Conservation (phyloP, 1,140 invertebrate species). For the Neotoxoptera formosana region DNA sequence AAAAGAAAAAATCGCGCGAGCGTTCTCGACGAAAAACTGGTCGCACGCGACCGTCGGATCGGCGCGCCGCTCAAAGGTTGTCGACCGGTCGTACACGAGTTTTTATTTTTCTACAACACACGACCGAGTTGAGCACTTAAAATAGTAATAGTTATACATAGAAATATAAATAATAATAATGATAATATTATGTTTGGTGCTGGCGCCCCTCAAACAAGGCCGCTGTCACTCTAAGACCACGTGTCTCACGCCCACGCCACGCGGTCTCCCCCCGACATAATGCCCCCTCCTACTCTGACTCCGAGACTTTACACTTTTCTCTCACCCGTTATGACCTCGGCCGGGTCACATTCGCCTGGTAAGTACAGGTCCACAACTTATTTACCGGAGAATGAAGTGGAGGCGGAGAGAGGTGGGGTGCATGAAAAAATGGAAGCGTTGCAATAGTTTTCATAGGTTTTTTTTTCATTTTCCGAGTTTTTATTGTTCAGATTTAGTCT, state of each 20-base stretch:
- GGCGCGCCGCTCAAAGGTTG: constrained; percentile 5
- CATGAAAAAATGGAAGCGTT: background rate
- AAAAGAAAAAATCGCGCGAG: background rate
- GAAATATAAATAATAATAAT: background rate
- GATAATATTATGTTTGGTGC: background rate
- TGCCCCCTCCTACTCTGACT: too few relatives aligned
- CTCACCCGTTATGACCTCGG: background rate
- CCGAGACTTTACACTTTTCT: background rate
- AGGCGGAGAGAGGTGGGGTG: too few relatives aligned
- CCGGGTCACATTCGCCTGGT: background rate
- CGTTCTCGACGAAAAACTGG: background rate
- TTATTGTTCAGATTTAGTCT: background rate
- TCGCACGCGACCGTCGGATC: background rate
- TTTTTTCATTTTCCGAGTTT: background rate
- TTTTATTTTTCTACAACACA: background rate
- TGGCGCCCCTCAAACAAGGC: background rate
- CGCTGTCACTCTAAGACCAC: constrained; percentile 29
- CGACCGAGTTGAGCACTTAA: background rate
- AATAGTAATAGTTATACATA: background rate
- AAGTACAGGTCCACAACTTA: background rate
- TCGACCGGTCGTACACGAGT: constrained; percentile 34
- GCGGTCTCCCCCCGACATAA: background rate
- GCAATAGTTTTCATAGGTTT: background rate
- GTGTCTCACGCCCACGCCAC: constrained; percentile 26
- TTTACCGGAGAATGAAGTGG: background rate